phyloP scores from a whole-genome alignment of 2,888 invertebrate genomes.

The Trimorus sp. region DNA sequence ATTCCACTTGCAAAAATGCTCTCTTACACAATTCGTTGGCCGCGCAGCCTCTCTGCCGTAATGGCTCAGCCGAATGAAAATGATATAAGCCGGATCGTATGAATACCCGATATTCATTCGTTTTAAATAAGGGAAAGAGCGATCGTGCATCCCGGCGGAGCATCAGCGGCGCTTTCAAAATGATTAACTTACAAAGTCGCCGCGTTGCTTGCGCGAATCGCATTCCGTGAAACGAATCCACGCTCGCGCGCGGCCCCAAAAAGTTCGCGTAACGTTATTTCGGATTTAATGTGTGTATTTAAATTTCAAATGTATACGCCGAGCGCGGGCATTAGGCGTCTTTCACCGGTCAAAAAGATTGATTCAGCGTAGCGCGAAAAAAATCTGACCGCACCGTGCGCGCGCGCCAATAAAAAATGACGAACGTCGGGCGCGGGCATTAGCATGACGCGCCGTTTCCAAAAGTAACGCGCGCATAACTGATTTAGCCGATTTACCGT shows the following conservation, averaged over 20 bases:
- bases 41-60: too few relatives aligned
- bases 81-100: too few relatives aligned
- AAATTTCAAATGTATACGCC: constrained; percentile 50
- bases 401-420: constrained; percentile 42
- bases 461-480: constrained; percentile 54
- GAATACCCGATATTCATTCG: too few relatives aligned
- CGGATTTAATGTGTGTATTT: constrained; percentile 48
- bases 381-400: constrained; percentile 24
- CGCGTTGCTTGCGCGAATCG: constrained; percentile 17
- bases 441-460: constrained; percentile 43
- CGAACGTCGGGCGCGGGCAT: constrained; percentile 26
- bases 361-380: constrained; percentile 38
- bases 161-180: constrained; percentile 35
- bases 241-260: constrained; percentile 13
- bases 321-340: constrained; percentile 38
- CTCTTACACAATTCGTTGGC: too few relatives aligned
- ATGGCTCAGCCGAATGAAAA: too few relatives aligned
- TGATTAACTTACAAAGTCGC: constrained; percentile 38
- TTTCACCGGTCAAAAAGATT: constrained; percentile 41
- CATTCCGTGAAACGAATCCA: constrained; percentile 39
- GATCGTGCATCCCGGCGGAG: constrained; percentile 18
- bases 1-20: too few relatives aligned
- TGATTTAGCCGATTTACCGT: constrained; percentile 59
- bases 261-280: constrained; percentile 31
- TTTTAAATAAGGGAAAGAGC: too few relatives aligned